Conservation (phyloP, 2,888 invertebrate genomes). For the Spilosoma lubricipeda region DNA sequence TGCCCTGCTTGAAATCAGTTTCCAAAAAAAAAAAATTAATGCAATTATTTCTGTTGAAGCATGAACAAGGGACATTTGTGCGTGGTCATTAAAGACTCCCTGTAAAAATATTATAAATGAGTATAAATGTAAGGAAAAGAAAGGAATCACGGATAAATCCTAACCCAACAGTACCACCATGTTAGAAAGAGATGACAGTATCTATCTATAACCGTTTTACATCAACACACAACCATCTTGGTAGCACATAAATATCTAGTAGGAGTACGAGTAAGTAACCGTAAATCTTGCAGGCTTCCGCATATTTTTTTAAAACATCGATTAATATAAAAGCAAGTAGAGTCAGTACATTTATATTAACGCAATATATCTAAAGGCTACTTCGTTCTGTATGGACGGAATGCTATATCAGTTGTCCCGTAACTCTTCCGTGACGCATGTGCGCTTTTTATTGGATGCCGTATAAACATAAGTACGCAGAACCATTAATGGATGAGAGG, state of each 20-base stretch:
- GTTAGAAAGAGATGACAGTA: neutral
- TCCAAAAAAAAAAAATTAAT: too few relatives aligned
- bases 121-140: neutral
- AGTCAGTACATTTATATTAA: neutral
- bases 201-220: neutral
- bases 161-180: neutral
- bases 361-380: conserved; percentile 1
- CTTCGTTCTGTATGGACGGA: conserved; percentile 21
- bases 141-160: neutral
- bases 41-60: too few relatives aligned
- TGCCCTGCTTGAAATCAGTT: too few relatives aligned
- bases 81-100: too few relatives aligned
- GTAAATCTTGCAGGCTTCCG: neutral
- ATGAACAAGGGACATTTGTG: too few relatives aligned
- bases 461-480: conserved; percentile 61
- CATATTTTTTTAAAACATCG: conserved; percentile 3
- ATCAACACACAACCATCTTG: neutral
- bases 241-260: neutral
- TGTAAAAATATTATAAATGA: neutral
- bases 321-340: conserved; percentile 11
- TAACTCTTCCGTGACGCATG: conserved; percentile 54
- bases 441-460: conserved; percentile 59
- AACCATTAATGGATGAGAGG: conserved; percentile 75
- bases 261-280: neutral
- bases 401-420: conserved; percentile 47